Conservation (phyloP, 2,888 invertebrate species). For the Hartigia nigra region DNA sequence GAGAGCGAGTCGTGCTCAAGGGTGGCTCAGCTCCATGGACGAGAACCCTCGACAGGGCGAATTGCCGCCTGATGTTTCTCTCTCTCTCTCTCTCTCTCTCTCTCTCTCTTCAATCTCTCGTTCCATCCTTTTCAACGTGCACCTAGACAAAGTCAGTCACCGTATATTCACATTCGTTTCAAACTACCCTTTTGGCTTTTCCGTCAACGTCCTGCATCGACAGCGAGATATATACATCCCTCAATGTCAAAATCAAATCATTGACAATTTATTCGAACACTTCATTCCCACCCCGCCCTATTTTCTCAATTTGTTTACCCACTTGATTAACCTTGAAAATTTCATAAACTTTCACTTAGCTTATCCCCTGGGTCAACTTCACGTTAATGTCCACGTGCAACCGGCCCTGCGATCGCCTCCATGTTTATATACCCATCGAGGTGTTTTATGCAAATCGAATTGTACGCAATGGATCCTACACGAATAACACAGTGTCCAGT, state of each 20-base stretch:
- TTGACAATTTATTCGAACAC: background rate
- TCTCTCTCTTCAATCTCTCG: background rate
- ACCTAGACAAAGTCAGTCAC: background rate
- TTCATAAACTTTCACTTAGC: background rate
- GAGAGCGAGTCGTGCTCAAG: conserved; percentile 56
- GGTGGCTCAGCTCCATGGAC: conserved; percentile 39
- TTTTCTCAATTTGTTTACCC: background rate
- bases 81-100: conserved; percentile 5
- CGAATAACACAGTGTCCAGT: conserved; percentile 18
- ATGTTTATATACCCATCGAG: conserved; percentile 19
- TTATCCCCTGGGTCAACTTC: background rate
- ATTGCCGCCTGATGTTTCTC: conserved; percentile 32
- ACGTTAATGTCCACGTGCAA: no score
- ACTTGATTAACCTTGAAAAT: background rate
- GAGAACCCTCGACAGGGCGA: conserved; percentile 51
- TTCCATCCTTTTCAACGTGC: conserved; percentile 12
- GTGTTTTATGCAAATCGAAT: conserved; percentile 45
- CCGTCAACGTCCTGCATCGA: no score
- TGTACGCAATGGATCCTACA: conserved; percentile 27
- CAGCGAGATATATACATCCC: background rate
- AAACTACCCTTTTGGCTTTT: background rate
- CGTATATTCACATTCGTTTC: background rate
- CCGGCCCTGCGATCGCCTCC: background rate
- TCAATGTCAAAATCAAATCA: background rate
- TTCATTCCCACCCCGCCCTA: background rate